Evolutionary conservation across 2,113 vertebrate species (phyloP), one percentile per base, ranked within the genome.

Genomic region (Elephantulus edwardii): DNA sequence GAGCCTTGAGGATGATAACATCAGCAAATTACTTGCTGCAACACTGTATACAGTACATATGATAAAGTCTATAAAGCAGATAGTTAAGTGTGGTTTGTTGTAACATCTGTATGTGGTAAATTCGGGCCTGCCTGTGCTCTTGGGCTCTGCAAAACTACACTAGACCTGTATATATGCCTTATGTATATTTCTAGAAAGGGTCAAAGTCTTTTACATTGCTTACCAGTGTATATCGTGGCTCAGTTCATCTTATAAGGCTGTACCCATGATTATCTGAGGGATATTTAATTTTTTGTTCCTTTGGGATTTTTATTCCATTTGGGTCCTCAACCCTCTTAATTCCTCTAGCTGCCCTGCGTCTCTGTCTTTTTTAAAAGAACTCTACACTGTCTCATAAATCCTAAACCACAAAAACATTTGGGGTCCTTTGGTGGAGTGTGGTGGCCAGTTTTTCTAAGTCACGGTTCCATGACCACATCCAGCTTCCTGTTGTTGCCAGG

Each of bases 271-370:
- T 62, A 13, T 74, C 66, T 82, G 81, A n/a, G 22, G n/a, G 3
- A 62, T 48, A 26, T 72, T 90, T 78, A 40, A 70, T 66, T 89
- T 70, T 87, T 93, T 56, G 22, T n/a, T 58, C 3, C 24, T 71
- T 82, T 78, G 33, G 14, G 17, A 71, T 68, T 14, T 64, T n/a
- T n/a, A n/a, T n/a, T n/a, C n/a, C 6, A 72, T n/a, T 10, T 68
- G 35, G 78, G 24, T 46, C 17, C 33, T 60, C 6, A 60, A 28
- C 56, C 79, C 58, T 17, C 24, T 71, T 86, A 40, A 13, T 30
- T 86, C 80, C 6, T n/a, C 19, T 54, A 66, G 77, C 62, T 50
- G n/a, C n/a, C n/a, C n/a, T n/a, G n/a, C n/a, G n/a, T 11, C 19
- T 88, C 48, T 76, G 38, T 84, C 44, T 88, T 88, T n/a, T 89